Evolutionary conservation across 2,113 vertebrate species (phyloP).

Genomic region (Odocoileus hemionus): DNA sequence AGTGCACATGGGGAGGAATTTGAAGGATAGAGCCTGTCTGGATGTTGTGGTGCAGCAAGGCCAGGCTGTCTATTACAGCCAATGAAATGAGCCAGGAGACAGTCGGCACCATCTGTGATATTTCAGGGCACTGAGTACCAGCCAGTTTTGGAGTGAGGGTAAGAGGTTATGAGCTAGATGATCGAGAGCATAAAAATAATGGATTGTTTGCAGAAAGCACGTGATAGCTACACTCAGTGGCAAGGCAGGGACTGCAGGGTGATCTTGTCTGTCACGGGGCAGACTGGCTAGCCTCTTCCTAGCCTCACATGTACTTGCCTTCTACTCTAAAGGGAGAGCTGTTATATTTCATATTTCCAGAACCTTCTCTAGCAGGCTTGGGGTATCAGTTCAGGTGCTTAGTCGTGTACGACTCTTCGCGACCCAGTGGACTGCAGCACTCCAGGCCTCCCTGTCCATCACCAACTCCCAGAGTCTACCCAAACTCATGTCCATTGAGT

Average conservation of each 20-base stretch:
- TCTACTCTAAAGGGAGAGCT: background rate
- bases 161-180: background rate
- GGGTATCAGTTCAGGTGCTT: background rate
- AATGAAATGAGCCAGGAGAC: background rate
- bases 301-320: background rate
- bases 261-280: background rate
- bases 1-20: background rate
- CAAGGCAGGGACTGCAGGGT: background rate
- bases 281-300: background rate
- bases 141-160: background rate
- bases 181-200: background rate
- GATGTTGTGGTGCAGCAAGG: slow-evolving; percentile 8
- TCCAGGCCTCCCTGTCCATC: background rate
- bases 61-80: slow-evolving; percentile 9
- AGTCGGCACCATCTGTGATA: background rate
- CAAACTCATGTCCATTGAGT: background rate
- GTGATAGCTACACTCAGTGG: background rate
- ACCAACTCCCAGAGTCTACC: background rate
- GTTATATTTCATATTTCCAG: background rate
- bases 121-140: background rate
- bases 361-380: background rate
- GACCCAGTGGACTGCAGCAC: background rate
- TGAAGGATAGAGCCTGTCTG: slow-evolving; percentile 48
- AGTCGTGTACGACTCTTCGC: fast-evolving
- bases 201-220: background rate